phyloP scores from a whole-genome alignment of 2,888 invertebrate genomes.

The Cryptus armator region DNA sequence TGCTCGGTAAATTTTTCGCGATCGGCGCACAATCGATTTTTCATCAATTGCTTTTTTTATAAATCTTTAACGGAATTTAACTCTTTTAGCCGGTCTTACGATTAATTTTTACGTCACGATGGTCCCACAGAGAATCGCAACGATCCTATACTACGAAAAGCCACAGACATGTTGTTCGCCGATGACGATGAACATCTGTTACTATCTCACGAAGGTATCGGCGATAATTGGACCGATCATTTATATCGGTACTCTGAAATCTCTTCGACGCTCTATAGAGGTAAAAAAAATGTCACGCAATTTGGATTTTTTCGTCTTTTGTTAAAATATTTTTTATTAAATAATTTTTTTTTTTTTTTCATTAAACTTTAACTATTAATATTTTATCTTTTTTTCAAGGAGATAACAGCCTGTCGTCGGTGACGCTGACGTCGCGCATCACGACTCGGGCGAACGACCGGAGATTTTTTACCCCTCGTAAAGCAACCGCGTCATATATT shows the following conservation, averaged over 20 bases:
- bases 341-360: neutral
- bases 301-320: neutral
- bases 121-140: constrained; percentile 76
- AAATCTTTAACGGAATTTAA: too few species aligned
- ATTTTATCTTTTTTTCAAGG: constrained; percentile 21
- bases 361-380: neutral
- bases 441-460: neutral
- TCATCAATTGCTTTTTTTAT: neutral
- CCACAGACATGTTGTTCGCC: constrained; percentile 74
- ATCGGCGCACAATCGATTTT: neutral
- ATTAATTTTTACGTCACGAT: constrained; percentile 76
- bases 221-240: constrained; percentile 74
- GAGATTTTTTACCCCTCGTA: neutral
- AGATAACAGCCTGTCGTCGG: constrained; percentile 33
- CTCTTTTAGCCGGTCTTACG: constrained; percentile 73
- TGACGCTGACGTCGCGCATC: constrained; percentile 11
- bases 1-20: constrained; percentile 67
- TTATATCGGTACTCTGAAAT: constrained; percentile 70
- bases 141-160: constrained; percentile 73
- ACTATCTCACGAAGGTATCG: constrained; percentile 75
- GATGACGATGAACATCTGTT: constrained; percentile 72
- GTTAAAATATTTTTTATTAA: neutral
- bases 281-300: constrained; percentile 45
- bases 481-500: neutral
- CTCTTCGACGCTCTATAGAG: constrained; percentile 69